These are phyloP conservation scores for Taphrorychus bicolor DNA, from an alignment of 2,888 invertebrate genomes.

Conservation along the genomic window DNA sequence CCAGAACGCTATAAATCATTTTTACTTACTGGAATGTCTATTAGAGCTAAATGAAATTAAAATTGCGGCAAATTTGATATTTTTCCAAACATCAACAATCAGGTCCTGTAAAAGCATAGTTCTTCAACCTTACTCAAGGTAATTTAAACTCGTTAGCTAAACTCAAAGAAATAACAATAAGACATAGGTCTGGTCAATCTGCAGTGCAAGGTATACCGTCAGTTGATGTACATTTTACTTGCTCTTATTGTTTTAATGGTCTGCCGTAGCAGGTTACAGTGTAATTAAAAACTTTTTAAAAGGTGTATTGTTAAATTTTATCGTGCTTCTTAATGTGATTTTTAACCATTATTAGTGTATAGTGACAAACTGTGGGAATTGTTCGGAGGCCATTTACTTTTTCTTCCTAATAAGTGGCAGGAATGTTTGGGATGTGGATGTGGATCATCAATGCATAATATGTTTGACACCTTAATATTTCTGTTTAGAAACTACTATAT, in stretches of 20 bases:
- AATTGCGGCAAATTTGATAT: too few relatives aligned
- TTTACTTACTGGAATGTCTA: too few relatives aligned
- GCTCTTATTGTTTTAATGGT: constrained; percentile 23
- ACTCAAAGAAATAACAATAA: constrained; percentile 31
- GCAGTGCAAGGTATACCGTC: not conserved
- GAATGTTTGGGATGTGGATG: too few relatives aligned
- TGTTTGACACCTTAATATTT: too few relatives aligned
- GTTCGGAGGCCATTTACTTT: too few relatives aligned
- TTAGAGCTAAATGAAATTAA: too few relatives aligned
- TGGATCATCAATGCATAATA: too few relatives aligned
- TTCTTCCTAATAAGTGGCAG: too few relatives aligned
- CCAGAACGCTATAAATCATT: too few relatives aligned
- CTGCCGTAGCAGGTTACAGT: constrained; percentile 14
- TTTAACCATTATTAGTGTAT: not conserved
- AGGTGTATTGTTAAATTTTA: constrained; percentile 1
- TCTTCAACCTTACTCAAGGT: constrained; percentile 39
- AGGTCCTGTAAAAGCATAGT: constrained; percentile 28
- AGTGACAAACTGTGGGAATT: not conserved
- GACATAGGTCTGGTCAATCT: constrained; percentile 29
- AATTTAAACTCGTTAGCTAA: constrained; percentile 35
- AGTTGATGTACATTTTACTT: constrained; percentile 20
- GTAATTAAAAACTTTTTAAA: constrained; percentile 20
- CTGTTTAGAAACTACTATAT: too few relatives aligned
- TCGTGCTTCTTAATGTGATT: constrained; percentile 11
- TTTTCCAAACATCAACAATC: not conserved